Evolutionary conservation across 2,113 vertebrate genomes (phyloP).

Genomic region (Nothocercus nigrocapillus): DNA sequence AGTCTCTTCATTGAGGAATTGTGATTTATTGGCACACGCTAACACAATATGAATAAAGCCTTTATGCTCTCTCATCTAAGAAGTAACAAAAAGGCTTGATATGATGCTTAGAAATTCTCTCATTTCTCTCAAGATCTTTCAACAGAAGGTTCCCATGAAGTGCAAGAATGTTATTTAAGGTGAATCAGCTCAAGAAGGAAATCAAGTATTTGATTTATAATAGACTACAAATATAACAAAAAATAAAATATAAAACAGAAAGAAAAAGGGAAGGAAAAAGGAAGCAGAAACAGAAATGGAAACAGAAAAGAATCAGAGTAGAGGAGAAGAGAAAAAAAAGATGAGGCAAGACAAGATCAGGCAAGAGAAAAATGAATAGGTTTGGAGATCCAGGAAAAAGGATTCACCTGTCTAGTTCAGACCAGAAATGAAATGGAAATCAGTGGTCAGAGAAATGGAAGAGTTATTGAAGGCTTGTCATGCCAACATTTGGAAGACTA

Average conservation of each 20-base stretch:
- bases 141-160: not conserved
- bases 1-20: slow-evolving; percentile 23
- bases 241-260: not conserved
- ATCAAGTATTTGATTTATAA: not conserved
- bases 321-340: not conserved
- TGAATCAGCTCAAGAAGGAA: not conserved
- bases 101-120: not conserved
- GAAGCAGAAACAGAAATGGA: too few relatives aligned
- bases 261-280: too few relatives aligned
- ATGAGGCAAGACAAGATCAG: too few relatives aligned
- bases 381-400: not conserved
- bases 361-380: too few relatives aligned
- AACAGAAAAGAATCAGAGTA: not conserved
- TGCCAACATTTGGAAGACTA: not conserved
- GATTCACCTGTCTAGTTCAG: not conserved
- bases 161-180: not conserved
- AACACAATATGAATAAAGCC: slow-evolving; percentile 53
- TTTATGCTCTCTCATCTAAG: slow-evolving; percentile 39
- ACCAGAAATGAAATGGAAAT: not conserved
- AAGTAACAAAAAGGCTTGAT: not conserved
- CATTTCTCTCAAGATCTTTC: not conserved
- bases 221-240: not conserved
- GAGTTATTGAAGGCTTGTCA: not conserved
- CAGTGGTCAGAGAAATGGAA: not conserved
- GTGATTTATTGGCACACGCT: not conserved